phyloP scores from a whole-genome alignment of 1,140 invertebrate species.

The Meteorus sp. region DNA sequence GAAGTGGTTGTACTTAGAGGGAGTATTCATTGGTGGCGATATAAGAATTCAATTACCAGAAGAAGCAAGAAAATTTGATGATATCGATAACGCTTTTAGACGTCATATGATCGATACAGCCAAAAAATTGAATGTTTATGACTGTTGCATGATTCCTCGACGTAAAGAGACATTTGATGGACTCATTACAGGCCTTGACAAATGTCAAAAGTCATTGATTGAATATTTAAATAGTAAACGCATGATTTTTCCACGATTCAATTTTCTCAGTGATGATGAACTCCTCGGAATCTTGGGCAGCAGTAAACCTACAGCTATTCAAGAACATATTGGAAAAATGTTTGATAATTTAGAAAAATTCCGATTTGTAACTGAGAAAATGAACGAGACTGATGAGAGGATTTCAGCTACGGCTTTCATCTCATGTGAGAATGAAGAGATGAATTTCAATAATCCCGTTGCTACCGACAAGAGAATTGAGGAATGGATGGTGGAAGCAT shows the following conservation, averaged over 20 bases:
- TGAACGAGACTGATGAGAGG: conserved; percentile 62
- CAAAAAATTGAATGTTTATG: conserved; percentile 75
- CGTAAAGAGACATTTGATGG: conserved; percentile 74
- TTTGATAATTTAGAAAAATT: conserved; percentile 86
- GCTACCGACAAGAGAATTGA: conserved; percentile 72
- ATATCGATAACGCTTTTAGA: conserved; percentile 79
- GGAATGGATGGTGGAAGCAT: conserved; percentile 86
- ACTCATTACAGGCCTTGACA: conserved; percentile 76
- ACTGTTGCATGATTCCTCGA: conserved; percentile 73
- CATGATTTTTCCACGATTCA: conserved; percentile 85
- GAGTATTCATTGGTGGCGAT: conserved; percentile 87
- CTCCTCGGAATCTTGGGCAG: conserved; percentile 86
- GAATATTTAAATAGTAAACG: conserved; percentile 88
- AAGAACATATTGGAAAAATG: conserved; percentile 94
- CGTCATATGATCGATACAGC: conserved; percentile 82
- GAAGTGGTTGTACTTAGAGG: conserved; percentile 90
- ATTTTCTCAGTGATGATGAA: conserved; percentile 92
- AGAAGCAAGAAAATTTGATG: conserved; percentile 86
- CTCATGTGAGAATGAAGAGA: conserved; percentile 82
- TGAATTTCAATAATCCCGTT: conserved; percentile 74
- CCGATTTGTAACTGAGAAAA: conserved; percentile 58
- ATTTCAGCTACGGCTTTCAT: conserved; percentile 77
- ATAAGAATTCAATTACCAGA: conserved; percentile 83
- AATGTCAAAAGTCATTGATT: conserved; percentile 87
- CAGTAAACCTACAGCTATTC: conserved; percentile 75